Conservation (phyloP, 2,797 vertebrate genomes). For the Karalla daura region DNA sequence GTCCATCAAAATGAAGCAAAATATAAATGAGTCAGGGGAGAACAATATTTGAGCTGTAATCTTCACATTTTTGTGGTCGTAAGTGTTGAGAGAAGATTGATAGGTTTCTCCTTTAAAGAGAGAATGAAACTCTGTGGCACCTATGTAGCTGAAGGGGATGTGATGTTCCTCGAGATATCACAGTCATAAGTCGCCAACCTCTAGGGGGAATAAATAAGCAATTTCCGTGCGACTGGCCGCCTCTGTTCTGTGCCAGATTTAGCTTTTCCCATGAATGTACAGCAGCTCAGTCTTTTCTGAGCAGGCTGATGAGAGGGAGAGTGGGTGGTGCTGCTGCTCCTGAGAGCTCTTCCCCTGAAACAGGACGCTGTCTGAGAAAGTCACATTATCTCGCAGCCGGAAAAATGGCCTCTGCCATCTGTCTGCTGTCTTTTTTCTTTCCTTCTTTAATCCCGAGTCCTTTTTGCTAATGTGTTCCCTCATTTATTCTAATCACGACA, state of each 20-base stretch:
- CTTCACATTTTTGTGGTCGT: background rate
- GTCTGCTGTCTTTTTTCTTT: background rate
- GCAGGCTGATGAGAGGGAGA: background rate
- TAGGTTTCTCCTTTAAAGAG: background rate
- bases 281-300: conserved; percentile 8
- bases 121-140: background rate
- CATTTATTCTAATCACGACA: background rate
- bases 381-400: background rate
- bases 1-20: background rate
- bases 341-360: background rate
- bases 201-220: background rate
- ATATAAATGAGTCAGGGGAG: background rate
- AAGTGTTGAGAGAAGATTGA: background rate
- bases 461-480: background rate
- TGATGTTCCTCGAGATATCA: too few relatives aligned
- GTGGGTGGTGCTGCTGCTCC: background rate
- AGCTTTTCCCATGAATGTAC: conserved; percentile 3
- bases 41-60: background rate
- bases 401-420: background rate
- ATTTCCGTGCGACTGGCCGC: background rate
- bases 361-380: background rate
- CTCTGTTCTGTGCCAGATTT: background rate
- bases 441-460: background rate
- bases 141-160: background rate
- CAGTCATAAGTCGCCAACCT: background rate